These are phyloP conservation scores for Psittacara wagleri DNA, from an alignment of 2,113 vertebrate genomes.

Conservation along the genomic window DNA sequence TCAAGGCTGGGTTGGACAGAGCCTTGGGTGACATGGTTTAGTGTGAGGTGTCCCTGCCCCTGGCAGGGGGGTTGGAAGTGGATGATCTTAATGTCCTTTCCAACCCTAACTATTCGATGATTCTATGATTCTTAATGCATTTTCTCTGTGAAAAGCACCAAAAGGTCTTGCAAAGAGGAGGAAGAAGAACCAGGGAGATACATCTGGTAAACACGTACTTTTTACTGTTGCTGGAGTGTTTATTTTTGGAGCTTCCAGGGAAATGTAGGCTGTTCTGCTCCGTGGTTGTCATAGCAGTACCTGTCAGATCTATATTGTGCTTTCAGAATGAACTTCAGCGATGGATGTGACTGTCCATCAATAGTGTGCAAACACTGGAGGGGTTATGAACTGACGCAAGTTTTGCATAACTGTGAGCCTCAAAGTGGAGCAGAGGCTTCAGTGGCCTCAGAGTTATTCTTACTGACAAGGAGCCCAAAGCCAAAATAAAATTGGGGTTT, in stretches of 20 bases:
- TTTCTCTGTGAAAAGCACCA: background rate
- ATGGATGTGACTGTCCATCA: background rate
- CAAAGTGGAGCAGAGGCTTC: background rate
- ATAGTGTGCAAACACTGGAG: background rate
- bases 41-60: too few relatives aligned
- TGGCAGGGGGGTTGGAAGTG: too few relatives aligned
- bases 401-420: background rate
- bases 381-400: background rate
- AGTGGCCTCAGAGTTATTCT: background rate
- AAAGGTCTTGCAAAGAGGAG: background rate
- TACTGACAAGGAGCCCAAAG: background rate
- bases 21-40: too few relatives aligned
- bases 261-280: background rate
- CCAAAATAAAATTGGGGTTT: background rate
- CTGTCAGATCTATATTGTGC: background rate
- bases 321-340: background rate
- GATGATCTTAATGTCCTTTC: too few relatives aligned
- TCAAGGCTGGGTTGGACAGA: too few relatives aligned
- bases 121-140: background rate
- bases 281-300: conserved; percentile 33
- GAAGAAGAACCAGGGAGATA: fast-evolving
- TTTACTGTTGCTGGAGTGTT: background rate
- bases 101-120: too few relatives aligned
- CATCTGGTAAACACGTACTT: background rate
- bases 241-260: conserved; percentile 38